These are phyloP conservation scores for Scotopteryx bipunctaria DNA, from an alignment of 2,888 invertebrate genomes.

Conservation along the genomic window DNA sequence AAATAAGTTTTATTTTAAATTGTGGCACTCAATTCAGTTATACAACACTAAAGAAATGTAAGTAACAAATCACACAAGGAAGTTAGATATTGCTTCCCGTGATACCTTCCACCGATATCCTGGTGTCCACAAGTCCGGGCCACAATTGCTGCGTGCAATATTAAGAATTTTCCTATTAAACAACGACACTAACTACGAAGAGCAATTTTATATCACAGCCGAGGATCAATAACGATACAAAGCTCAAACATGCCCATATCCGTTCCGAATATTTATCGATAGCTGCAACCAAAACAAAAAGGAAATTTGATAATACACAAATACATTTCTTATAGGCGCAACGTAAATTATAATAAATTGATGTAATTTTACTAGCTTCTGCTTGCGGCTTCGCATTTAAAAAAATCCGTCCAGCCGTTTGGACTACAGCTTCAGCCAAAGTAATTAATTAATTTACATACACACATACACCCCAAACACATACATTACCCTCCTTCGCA, in stretches of 20 bases:
- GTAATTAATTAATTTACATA: too few relatives aligned
- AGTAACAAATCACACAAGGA: conserved; percentile 20
- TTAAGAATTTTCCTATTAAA: conserved; percentile 68
- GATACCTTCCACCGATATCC: conserved; percentile 85
- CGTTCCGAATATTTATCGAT: conserved; percentile 79
- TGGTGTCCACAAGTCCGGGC: conserved; percentile 84
- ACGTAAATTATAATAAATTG: too few relatives aligned
- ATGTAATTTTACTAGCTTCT: too few relatives aligned
- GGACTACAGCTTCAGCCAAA: too few relatives aligned
- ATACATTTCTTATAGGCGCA: conserved; percentile 29
- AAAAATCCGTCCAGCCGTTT: too few relatives aligned
- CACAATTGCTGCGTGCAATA: conserved; percentile 82
- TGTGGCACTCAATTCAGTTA: conserved; percentile 38
- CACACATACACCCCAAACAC: too few relatives aligned
- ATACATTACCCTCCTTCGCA: too few relatives aligned
- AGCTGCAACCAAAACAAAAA: conserved; percentile 79
- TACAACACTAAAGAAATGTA: conserved; percentile 15
- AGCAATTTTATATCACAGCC: conserved; percentile 78
- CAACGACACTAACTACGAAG: conserved; percentile 55
- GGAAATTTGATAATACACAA: conserved; percentile 46
- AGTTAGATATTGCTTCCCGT: conserved; percentile 84
- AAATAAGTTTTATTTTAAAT: conserved; percentile 29
- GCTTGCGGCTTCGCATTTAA: too few relatives aligned
- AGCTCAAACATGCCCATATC: conserved; percentile 81
- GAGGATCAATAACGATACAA: conserved; percentile 68